phyloP scores from a whole-genome alignment of 2,888 invertebrate genomes.

The Leptopilina syphax region DNA sequence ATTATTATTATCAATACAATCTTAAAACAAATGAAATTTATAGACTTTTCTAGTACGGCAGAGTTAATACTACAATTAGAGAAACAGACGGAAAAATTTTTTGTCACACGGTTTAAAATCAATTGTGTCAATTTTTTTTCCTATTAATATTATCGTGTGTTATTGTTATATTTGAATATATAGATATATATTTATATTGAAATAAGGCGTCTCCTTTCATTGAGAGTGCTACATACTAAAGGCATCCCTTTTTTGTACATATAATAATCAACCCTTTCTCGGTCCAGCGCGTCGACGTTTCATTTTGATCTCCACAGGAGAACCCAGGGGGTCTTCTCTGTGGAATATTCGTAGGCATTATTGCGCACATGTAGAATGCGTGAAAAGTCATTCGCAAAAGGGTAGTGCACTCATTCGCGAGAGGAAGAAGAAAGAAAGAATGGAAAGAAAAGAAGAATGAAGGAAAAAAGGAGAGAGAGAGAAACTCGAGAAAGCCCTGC shows the following conservation, averaged over 20 bases:
- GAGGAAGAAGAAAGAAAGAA: conserved; percentile 39
- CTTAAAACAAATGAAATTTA: no score
- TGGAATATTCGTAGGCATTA: conserved; percentile 18
- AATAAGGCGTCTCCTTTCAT: neutral
- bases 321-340: conserved; percentile 51
- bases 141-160: no score
- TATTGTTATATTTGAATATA: no score
- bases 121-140: no score
- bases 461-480: conserved; percentile 20
- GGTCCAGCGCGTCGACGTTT: conserved; percentile 62
- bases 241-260: conserved; percentile 39
- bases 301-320: conserved; percentile 60
- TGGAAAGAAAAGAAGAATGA: no score
- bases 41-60: no score
- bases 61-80: no score
- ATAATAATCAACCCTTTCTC: conserved; percentile 47
- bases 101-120: no score
- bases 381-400: conserved; percentile 64
- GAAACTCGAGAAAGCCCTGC: conserved; percentile 59
- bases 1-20: no score
- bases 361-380: conserved; percentile 62
- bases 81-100: no score
- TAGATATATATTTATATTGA: no score
- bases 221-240: conserved; percentile 40
- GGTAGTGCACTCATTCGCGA: conserved; percentile 43